phyloP scores from a whole-genome alignment of 2,888 invertebrate species.

The Mythimna pallens region DNA sequence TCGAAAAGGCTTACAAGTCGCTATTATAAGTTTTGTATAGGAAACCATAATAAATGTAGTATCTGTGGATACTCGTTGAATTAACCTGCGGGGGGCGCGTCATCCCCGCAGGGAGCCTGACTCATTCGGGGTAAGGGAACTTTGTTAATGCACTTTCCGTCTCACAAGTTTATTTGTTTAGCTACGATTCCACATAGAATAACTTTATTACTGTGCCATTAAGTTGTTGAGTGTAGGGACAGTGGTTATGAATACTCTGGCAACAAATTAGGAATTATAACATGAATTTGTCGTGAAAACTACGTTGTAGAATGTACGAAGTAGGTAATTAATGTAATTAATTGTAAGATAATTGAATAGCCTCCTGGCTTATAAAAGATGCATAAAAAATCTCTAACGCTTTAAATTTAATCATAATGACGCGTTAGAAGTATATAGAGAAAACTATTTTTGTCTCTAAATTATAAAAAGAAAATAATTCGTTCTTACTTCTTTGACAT shows the following conservation, averaged over 20 bases:
- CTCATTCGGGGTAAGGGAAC: conserved; percentile 76
- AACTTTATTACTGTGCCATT: conserved; percentile 51
- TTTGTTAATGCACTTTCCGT: conserved; percentile 82
- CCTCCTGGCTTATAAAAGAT: neutral
- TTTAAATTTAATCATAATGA: neutral
- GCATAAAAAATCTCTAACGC: too few relatives aligned
- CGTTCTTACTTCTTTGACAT: neutral
- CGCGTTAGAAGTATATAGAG: too few relatives aligned
- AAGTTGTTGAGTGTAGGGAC: conserved; percentile 8
- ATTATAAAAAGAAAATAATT: neutral
- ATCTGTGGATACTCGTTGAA: conserved; percentile 56
- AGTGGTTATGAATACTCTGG: conserved; percentile 26
- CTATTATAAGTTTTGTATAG: conserved; percentile 52
- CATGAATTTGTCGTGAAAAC: neutral
- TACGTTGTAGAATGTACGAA: neutral
- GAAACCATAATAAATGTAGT: conserved; percentile 60
- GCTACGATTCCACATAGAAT: conserved; percentile 47
- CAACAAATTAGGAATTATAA: conserved; percentile 14
- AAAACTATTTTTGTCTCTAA: neutral
- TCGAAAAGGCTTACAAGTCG: conserved; percentile 46
- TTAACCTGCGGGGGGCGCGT: conserved; percentile 65
- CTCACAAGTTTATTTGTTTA: conserved; percentile 62
- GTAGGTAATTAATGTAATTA: neutral
- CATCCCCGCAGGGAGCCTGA: conserved; percentile 67
- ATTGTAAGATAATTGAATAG: neutral